Evolutionary conservation across 2,888 invertebrate species (phyloP).

Genomic region (Hydriomena furcata): DNA sequence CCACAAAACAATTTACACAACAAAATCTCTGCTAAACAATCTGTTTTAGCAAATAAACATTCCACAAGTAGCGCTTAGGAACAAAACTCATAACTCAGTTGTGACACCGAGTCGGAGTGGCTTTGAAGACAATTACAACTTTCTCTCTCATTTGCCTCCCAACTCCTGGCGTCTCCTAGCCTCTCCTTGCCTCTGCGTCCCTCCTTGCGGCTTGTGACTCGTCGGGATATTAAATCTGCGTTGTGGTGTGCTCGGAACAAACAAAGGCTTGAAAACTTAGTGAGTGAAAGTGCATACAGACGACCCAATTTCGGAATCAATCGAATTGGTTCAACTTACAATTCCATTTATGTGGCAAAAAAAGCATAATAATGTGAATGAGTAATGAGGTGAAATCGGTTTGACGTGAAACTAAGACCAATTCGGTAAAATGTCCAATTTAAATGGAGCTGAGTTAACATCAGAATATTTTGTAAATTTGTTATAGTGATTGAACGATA

Average conservation of each 20-base stretch:
- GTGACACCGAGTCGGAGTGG: slow-evolving; percentile 7
- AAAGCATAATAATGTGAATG: too few relatives aligned
- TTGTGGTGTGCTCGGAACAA: slow-evolving; percentile 4
- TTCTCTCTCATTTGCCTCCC: slow-evolving; percentile 14
- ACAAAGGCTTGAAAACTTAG: slow-evolving; percentile 12
- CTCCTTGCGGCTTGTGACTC: neutral
- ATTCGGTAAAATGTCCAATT: too few relatives aligned
- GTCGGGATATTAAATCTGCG: slow-evolving; percentile 18
- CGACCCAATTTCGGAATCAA: neutral
- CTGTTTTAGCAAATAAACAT: slow-evolving; percentile 19
- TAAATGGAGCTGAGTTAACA: too few relatives aligned
- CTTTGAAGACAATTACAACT: slow-evolving; percentile 20
- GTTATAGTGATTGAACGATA: too few relatives aligned
- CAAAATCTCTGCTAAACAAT: slow-evolving; percentile 8
- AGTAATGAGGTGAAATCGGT: neutral
- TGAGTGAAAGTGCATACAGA: slow-evolving; percentile 1
- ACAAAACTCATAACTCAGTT: slow-evolving; percentile 34
- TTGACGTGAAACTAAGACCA: too few relatives aligned
- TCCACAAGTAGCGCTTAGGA: slow-evolving; percentile 15
- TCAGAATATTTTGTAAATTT: too few relatives aligned
- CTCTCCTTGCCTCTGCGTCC: neutral
- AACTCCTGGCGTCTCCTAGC: slow-evolving; percentile 1
- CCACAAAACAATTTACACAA: slow-evolving; percentile 17
- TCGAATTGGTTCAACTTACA: too few relatives aligned
- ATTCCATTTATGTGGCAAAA: too few relatives aligned